These are phyloP conservation scores for Drosophila longiperda DNA, from an alignment of 2,888 invertebrate species.

Conservation along the genomic window DNA sequence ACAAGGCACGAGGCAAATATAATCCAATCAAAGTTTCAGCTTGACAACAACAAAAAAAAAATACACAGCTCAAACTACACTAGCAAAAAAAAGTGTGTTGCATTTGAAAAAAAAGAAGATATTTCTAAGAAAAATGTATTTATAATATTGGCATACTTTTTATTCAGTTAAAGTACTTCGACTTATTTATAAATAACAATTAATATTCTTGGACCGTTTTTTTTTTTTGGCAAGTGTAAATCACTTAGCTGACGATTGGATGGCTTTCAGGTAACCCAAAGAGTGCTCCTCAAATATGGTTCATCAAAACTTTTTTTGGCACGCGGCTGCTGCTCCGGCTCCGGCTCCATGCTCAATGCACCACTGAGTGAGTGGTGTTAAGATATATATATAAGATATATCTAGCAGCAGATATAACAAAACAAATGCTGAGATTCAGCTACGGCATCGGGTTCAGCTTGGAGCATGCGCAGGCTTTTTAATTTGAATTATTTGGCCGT, in stretches of 20 bases:
- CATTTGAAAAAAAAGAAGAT: background rate
- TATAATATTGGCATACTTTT: background rate
- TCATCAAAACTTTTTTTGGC: constrained; percentile 77
- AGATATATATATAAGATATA: constrained; percentile 64
- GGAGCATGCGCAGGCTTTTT: constrained; percentile 70
- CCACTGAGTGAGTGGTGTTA: constrained; percentile 50
- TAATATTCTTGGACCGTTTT: too few species aligned
- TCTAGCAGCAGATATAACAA: constrained; percentile 39
- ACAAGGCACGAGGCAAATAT: constrained; percentile 32
- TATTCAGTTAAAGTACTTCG: background rate
- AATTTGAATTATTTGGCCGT: constrained; percentile 84
- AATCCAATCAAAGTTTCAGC: constrained; percentile 27
- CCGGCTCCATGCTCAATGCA: constrained; percentile 37
- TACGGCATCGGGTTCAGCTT: background rate
- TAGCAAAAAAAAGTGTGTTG: background rate
- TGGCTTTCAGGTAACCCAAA: constrained; percentile 56
- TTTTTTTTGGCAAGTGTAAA: constrained; percentile 4
- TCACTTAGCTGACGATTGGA: constrained; percentile 15
- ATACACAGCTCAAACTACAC: constrained; percentile 5
- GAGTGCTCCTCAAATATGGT: constrained; percentile 54
- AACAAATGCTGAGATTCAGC: background rate
- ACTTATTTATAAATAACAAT: background rate
- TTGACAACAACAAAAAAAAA: background rate
- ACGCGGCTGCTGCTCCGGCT: constrained; percentile 62
- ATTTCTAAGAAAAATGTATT: background rate